Percentiles rank a stretch among this genome's conserved stretches.
phyloP scores from a whole-genome alignment of 2,888 invertebrate species.

The Hipparchia sbordonii region DNA sequence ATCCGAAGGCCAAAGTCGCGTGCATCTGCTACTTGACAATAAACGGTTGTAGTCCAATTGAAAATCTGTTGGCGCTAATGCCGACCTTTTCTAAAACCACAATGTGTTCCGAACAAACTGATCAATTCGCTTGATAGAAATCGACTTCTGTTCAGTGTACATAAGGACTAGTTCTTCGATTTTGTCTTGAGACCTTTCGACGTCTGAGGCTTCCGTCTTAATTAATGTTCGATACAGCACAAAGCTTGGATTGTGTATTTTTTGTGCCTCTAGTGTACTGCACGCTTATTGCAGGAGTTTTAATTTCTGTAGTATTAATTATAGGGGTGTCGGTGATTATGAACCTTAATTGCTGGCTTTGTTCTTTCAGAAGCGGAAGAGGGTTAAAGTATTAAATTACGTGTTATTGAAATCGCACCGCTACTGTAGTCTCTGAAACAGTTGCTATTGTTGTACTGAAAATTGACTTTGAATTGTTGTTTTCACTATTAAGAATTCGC shows the following conservation, averaged over 20 bases:
- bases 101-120: constrained; percentile 58
- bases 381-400: constrained; percentile 53
- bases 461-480: neutral
- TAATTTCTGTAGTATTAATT: constrained; percentile 76
- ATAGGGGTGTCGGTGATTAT: constrained; percentile 70
- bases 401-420: constrained; percentile 17
- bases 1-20: constrained; percentile 5
- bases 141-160: constrained; percentile 41
- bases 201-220: constrained; percentile 64
- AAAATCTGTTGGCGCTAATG: constrained; percentile 52
- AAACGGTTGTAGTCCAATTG: constrained; percentile 41
- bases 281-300: constrained; percentile 66
- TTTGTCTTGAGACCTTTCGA: constrained; percentile 52
- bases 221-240: constrained; percentile 76
- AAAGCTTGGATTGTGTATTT: constrained; percentile 73
- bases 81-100: constrained; percentile 57
- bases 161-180: constrained; percentile 49
- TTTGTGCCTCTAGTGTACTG: constrained; percentile 58
- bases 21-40: constrained; percentile 26
- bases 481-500: neutral
- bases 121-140: constrained; percentile 44
- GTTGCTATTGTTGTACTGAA: neutral
- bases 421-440: constrained; percentile 5
- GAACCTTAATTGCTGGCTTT: constrained; percentile 71
- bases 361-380: constrained; percentile 59